A percentile compares a stretch with the other conserved stretches of the same genome.
These are phyloP conservation scores for Solea solea DNA, from an alignment of 2,113 vertebrate species.

Conservation along the genomic window DNA sequence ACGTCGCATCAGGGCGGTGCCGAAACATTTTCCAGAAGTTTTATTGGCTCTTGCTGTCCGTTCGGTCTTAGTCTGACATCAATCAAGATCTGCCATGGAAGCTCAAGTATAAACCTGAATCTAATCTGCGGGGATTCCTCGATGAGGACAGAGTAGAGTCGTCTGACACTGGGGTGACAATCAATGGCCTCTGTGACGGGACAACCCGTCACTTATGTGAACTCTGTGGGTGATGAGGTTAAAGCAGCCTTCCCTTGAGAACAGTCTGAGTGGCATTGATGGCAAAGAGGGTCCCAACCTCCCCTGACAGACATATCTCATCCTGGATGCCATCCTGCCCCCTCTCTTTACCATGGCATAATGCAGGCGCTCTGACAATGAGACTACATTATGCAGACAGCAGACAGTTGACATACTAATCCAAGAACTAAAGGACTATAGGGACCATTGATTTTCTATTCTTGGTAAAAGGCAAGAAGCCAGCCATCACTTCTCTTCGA, in stretches of 20 bases:
- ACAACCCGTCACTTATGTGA: slow-evolving; percentile 72
- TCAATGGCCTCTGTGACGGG: slow-evolving; percentile 51
- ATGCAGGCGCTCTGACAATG: slow-evolving; percentile 36
- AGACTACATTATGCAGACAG: slow-evolving; percentile 66
- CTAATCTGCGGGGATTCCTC: slow-evolving; percentile 57
- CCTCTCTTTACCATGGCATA: slow-evolving; percentile 41
- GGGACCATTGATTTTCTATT: slow-evolving; percentile 77
- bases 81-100: slow-evolving; percentile 40
- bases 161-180: slow-evolving; percentile 53
- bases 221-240: slow-evolving; percentile 58
- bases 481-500: slow-evolving; percentile 59
- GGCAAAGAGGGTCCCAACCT: slow-evolving; percentile 73
- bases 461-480: slow-evolving; percentile 56
- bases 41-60: slow-evolving; percentile 33
- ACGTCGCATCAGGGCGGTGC: neutral
- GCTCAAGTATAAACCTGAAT: slow-evolving; percentile 20
- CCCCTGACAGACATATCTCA: slow-evolving; percentile 71
- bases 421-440: slow-evolving; percentile 65
- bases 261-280: slow-evolving; percentile 72
- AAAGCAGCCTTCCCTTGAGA: slow-evolving; percentile 54
- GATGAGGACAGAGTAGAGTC: slow-evolving; percentile 35
- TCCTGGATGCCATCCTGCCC: slow-evolving; percentile 57
- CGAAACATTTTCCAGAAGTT: slow-evolving; percentile 28
- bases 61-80: slow-evolving; percentile 37
- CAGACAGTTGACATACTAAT: slow-evolving; percentile 75